A percentile compares a stretch with the other conserved stretches of the same genome.
Conservation (phyloP, 2,113 vertebrate genomes). For the Cygnus buccinator region DNA sequence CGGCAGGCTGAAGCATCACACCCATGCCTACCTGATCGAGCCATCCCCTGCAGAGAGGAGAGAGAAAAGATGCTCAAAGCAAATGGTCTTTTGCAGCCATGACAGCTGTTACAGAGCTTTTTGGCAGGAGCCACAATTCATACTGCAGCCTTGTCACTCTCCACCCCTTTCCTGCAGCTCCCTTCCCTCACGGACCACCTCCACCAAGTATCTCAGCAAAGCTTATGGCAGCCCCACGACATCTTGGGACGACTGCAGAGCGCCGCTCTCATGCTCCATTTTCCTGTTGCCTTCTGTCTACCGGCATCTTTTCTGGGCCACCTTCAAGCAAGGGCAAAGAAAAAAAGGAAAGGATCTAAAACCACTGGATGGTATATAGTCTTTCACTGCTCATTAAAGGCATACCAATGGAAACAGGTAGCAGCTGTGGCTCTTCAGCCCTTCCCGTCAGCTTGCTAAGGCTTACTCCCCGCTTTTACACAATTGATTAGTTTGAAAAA, state of each 20-base stretch:
- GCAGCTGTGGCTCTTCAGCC: not conserved
- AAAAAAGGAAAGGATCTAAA: not conserved
- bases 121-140: not conserved
- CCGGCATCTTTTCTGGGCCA: not conserved
- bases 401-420: not conserved
- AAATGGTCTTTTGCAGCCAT: not conserved
- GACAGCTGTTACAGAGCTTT: not conserved
- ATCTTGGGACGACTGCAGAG: not conserved
- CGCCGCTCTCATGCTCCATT: not conserved
- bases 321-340: not conserved
- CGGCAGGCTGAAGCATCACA: rapidly evolving
- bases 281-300: not conserved
- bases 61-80: not conserved
- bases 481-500: conserved; percentile 64
- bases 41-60: not conserved
- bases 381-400: not conserved
- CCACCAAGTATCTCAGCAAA: not conserved
- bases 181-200: not conserved
- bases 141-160: not conserved
- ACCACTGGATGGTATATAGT: not conserved
- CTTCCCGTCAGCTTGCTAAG: conserved; percentile 16
- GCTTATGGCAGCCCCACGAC: not conserved
- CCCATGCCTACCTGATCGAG: rapidly evolving
- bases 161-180: not conserved
- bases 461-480: conserved; percentile 49